phyloP scores from a whole-genome alignment of 2,888 invertebrate species.

The Mythimna ferrago region DNA sequence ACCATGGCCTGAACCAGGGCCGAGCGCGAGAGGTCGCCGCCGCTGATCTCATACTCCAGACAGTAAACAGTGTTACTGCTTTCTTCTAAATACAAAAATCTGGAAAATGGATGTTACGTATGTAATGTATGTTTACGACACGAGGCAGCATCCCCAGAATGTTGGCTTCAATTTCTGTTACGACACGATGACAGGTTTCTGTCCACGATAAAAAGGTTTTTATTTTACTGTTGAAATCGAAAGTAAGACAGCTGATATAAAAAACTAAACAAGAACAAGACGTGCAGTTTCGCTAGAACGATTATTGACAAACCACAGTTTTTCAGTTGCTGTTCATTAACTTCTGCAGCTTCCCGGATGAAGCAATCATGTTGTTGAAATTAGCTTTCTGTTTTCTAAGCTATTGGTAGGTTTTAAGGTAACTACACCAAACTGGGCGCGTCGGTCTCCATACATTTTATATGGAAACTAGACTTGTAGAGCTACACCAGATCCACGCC shows the following conservation, averaged over 20 bases:
- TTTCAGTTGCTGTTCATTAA: constrained; percentile 31
- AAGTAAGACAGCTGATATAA: constrained; percentile 18
- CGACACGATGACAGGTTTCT: background rate
- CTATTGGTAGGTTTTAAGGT: too few relatives aligned
- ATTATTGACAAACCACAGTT: constrained; percentile 26
- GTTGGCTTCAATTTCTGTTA: constrained; percentile 2
- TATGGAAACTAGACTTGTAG: too few relatives aligned
- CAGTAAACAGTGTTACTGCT: background rate
- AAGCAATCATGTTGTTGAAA: constrained; percentile 45
- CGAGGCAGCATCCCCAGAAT: background rate
- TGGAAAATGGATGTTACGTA: background rate
- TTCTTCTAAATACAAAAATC: background rate
- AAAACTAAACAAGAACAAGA: constrained; percentile 19
- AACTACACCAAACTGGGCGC: too few relatives aligned
- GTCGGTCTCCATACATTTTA: too few relatives aligned
- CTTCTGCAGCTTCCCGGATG: constrained; percentile 60
- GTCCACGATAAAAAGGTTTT: background rate
- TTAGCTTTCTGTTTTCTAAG: constrained; percentile 9
- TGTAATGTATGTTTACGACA: background rate
- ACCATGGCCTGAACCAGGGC: too few relatives aligned
- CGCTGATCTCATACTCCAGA: background rate
- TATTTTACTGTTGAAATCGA: constrained; percentile 16
- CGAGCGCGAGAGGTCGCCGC: too few relatives aligned
- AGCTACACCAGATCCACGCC: too few relatives aligned
- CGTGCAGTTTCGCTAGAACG: constrained; percentile 21